phyloP scores from a whole-genome alignment of 2,113 vertebrate species.

The Boleophthalmus pectinirostris region DNA sequence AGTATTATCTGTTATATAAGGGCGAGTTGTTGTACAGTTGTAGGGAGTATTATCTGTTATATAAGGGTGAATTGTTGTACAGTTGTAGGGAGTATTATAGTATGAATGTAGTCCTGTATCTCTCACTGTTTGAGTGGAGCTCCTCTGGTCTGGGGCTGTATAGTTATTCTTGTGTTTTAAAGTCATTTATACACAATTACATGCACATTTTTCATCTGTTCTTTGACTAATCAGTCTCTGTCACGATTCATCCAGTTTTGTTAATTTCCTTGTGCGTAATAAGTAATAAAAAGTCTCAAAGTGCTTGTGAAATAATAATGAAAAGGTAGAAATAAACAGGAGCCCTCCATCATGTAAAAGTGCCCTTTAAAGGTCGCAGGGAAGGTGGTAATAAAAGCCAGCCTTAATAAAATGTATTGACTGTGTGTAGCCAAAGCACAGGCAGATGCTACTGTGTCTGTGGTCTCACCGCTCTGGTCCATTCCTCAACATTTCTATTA shows the following conservation, averaged over 20 bases:
- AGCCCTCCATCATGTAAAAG: constrained; percentile 17
- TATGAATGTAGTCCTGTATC: too few species aligned
- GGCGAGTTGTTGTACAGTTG: too few species aligned
- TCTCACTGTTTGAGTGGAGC: too few species aligned
- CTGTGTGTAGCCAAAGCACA: constrained; percentile 1
- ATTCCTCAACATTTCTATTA: too few species aligned
- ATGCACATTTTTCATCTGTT: too few species aligned
- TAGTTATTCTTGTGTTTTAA: not conserved
- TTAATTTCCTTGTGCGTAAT: not conserved
- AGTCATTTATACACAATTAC: not conserved
- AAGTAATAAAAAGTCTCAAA: constrained; percentile 8
- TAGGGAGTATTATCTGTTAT: too few species aligned
- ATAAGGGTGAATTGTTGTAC: too few species aligned
- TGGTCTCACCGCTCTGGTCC: too few species aligned
- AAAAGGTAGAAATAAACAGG: constrained; percentile 15
- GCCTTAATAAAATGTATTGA: constrained; percentile 19
- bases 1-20: too few species aligned
- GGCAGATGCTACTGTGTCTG: not conserved
- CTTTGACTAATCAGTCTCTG: too few species aligned
- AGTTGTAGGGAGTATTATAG: too few species aligned
- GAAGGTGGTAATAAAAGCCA: constrained; percentile 17
- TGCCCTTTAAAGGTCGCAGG: constrained; percentile 47
- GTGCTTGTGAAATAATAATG: constrained; percentile 11
- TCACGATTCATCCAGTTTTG: too few species aligned
- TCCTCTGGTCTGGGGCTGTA: not conserved